Percentiles rank a stretch among this genome's conserved stretches.
These are phyloP conservation scores for Pelochelys cantorii DNA, from an alignment of 2,797 vertebrate species.

Conservation along the genomic window DNA sequence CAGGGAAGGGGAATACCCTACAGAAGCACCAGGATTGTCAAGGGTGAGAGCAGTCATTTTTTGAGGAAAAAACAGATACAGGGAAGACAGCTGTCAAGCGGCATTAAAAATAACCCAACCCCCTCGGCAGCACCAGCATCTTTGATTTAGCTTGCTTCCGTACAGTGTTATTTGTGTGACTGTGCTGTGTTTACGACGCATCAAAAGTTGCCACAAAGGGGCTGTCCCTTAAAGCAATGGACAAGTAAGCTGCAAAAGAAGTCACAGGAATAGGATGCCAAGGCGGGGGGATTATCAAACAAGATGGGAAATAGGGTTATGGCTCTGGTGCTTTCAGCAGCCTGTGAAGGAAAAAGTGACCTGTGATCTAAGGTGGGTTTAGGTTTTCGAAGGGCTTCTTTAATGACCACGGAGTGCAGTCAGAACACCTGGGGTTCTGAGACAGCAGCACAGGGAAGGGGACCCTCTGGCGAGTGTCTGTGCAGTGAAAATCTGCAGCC, in stretches of 20 bases:
- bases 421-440: background rate
- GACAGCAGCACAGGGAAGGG: background rate
- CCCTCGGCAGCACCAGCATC: conserved; percentile 30
- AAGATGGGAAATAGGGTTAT: background rate
- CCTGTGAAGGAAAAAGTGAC: background rate
- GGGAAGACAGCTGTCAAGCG: background rate
- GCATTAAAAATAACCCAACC: conserved; percentile 22
- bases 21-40: background rate
- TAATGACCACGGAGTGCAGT: background rate
- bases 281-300: background rate
- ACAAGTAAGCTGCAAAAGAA: background rate
- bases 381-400: background rate
- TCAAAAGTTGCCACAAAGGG: background rate
- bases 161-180: background rate
- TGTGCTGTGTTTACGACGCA: background rate
- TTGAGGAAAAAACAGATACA: background rate
- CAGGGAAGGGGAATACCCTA: background rate
- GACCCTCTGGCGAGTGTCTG: background rate
- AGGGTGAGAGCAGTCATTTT: background rate
- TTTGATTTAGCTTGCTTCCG: background rate
- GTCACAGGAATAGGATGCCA: background rate
- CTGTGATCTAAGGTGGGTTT: background rate
- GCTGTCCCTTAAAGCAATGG: background rate
- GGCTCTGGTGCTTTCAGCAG: accelerated
- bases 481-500: background rate